Percentiles rank a stretch among this genome's conserved stretches.
Conservation (phyloP, 1,140 invertebrate genomes). For the Trichomalopsis sarcophagae region DNA sequence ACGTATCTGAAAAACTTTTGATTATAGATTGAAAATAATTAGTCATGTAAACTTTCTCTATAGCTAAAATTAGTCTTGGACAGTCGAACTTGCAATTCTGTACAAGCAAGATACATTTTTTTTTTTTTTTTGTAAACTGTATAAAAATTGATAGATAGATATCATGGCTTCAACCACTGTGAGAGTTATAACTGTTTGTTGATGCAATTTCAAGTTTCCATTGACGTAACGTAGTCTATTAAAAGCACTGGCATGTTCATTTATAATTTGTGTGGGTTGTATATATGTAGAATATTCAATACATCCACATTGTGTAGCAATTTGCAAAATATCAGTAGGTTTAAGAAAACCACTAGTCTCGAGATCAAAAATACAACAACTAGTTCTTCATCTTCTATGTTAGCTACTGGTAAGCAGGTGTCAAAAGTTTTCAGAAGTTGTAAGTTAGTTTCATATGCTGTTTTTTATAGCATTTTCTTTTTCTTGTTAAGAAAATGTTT, state of each 20-base stretch:
- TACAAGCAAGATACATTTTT: not conserved
- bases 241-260: conserved; percentile 44
- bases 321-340: conserved; percentile 32
- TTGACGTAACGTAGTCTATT: conserved; percentile 34
- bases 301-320: conserved; percentile 20
- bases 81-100: too few relatives aligned
- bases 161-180: conserved; percentile 38
- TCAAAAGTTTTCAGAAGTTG: too few relatives aligned
- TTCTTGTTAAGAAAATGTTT: conserved; percentile 48
- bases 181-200: conserved; percentile 25
- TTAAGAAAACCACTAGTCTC: conserved; percentile 31
- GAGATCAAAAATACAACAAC: conserved; percentile 44
- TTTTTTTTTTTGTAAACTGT: conserved; percentile 34
- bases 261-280: conserved; percentile 38
- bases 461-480: too few relatives aligned
- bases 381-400: conserved; percentile 29
- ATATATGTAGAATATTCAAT: conserved; percentile 49
- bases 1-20: too few relatives aligned
- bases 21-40: too few relatives aligned
- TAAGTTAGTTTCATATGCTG: too few relatives aligned
- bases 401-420: not conserved
- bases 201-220: conserved; percentile 25
- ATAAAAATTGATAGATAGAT: conserved; percentile 46
- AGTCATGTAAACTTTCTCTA: too few relatives aligned
- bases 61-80: too few relatives aligned